Conservation (phyloP, 2,888 invertebrate genomes). For the Urechis unicinctus region DNA sequence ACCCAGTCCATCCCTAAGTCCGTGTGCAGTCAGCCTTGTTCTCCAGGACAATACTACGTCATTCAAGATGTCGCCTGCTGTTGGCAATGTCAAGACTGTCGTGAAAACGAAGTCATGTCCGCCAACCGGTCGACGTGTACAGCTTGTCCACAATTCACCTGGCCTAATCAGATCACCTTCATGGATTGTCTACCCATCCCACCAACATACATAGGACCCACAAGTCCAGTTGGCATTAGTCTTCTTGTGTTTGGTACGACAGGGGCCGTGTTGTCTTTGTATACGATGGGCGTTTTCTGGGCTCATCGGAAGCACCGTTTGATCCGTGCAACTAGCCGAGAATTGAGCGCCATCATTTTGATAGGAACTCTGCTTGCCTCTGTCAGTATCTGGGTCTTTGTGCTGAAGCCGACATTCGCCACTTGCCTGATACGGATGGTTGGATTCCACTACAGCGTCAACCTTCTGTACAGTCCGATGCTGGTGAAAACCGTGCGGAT, state of each 20-base stretch:
- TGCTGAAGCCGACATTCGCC: slow-evolving; percentile 2
- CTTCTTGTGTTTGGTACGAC: slow-evolving; percentile 6
- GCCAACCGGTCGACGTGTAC: slow-evolving; percentile 13
- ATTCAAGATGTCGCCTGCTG: slow-evolving; percentile 11
- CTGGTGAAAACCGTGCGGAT: slow-evolving; percentile 27
- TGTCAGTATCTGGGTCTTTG: neutral
- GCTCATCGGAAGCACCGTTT: slow-evolving; percentile 5
- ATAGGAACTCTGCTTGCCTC: slow-evolving; percentile 10
- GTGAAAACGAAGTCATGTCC: slow-evolving; percentile 13
- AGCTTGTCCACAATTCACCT: slow-evolving; percentile 11
- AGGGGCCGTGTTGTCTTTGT: slow-evolving; percentile 3
- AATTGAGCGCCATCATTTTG: slow-evolving; percentile 14
- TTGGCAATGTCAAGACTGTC: slow-evolving; percentile 19
- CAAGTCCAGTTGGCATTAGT: neutral
- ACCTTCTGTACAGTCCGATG: slow-evolving; percentile 13
- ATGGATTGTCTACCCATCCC: slow-evolving; percentile 5
- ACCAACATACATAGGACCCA: slow-evolving; percentile 6
- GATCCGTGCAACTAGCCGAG: slow-evolving; percentile 14
- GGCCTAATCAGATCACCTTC: slow-evolving; percentile 13
- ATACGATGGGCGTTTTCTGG: slow-evolving; percentile 2
- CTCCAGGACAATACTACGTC: slow-evolving; percentile 7
- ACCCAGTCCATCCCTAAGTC: too few species aligned
- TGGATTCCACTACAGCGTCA: slow-evolving; percentile 12
- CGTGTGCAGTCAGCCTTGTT: slow-evolving; percentile 17
- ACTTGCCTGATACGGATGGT: slow-evolving; percentile 4